phyloP scores from a whole-genome alignment of 2,113 vertebrate genomes.

The Festucalex cinctus region DNA sequence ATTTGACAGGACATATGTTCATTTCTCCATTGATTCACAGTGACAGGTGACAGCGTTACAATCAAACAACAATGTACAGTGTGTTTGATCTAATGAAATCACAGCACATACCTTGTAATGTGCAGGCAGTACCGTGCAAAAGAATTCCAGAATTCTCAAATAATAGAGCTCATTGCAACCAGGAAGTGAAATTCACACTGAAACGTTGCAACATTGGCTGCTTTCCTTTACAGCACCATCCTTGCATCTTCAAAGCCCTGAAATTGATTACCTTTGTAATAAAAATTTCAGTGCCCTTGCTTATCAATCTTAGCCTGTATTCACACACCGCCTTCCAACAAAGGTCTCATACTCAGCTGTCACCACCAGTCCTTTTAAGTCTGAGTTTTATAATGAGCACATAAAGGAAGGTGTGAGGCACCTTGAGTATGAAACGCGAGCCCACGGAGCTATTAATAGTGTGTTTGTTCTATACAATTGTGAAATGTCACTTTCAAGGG shows the following conservation, averaged over 20 bases:
- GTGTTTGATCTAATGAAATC: neutral
- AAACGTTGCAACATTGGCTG: neutral
- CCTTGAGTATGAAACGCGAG: constrained; percentile 56
- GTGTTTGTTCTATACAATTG: constrained; percentile 31
- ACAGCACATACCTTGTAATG: neutral
- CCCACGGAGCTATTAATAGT: constrained; percentile 45
- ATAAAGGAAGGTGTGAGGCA: constrained; percentile 45
- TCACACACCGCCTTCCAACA: neutral
- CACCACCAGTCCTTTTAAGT: constrained; percentile 36
- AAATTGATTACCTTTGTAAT: neutral
- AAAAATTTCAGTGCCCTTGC: neutral
- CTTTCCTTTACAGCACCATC: neutral
- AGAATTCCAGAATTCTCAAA: neutral
- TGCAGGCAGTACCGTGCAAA: neutral
- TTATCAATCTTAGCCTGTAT: constrained; percentile 31
- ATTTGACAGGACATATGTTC: constrained; percentile 8
- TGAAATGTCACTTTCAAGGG: constrained; percentile 51
- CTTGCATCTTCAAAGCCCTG: neutral
- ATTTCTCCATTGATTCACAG: constrained; percentile 20
- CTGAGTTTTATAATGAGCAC: constrained; percentile 29
- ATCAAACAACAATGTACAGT: neutral
- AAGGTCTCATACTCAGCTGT: constrained; percentile 63
- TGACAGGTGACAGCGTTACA: constrained; percentile 37
- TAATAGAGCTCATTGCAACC: neutral
- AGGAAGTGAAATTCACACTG: neutral